A percentile compares a stretch with the other conserved stretches of the same genome.
phyloP scores from a whole-genome alignment of 2,888 invertebrate genomes.

The Heteropelma amictum region DNA sequence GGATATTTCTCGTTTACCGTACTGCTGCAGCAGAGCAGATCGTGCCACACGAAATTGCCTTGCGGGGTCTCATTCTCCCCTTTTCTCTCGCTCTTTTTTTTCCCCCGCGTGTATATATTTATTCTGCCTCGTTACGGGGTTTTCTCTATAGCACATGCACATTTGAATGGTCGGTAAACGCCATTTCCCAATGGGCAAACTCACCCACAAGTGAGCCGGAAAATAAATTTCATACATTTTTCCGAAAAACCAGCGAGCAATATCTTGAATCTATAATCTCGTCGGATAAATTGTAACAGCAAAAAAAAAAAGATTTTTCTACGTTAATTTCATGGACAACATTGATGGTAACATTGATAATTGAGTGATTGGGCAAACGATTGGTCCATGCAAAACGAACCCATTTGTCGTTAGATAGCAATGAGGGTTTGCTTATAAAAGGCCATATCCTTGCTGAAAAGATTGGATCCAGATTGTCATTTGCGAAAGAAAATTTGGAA shows the following conservation, averaged over 20 bases:
- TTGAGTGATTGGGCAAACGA: no score
- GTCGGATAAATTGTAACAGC: no score
- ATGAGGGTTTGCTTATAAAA: no score
- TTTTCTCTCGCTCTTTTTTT: background rate
- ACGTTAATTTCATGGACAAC: no score
- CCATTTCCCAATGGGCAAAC: background rate
- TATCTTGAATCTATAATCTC: background rate
- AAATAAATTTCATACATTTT: slow-evolving; percentile 3
- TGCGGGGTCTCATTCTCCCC: slow-evolving; percentile 3
- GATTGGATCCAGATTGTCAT: no score
- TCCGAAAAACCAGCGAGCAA: background rate
- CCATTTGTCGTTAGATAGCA: no score
- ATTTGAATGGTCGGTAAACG: slow-evolving; percentile 29
- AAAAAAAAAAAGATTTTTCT: no score
- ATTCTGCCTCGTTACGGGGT: slow-evolving; percentile 18
- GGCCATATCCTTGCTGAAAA: no score
- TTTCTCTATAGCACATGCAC: background rate
- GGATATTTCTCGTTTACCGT: slow-evolving; percentile 39
- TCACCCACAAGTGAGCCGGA: background rate
- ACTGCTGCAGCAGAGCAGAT: background rate
- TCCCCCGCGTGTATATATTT: slow-evolving; percentile 5
- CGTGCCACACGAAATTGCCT: slow-evolving; percentile 24
- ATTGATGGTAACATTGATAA: no score
- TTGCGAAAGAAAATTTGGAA: no score
- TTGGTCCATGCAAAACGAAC: no score